Conservation (phyloP, 2,797 vertebrate species). For the Sebastes hopkinsi region DNA sequence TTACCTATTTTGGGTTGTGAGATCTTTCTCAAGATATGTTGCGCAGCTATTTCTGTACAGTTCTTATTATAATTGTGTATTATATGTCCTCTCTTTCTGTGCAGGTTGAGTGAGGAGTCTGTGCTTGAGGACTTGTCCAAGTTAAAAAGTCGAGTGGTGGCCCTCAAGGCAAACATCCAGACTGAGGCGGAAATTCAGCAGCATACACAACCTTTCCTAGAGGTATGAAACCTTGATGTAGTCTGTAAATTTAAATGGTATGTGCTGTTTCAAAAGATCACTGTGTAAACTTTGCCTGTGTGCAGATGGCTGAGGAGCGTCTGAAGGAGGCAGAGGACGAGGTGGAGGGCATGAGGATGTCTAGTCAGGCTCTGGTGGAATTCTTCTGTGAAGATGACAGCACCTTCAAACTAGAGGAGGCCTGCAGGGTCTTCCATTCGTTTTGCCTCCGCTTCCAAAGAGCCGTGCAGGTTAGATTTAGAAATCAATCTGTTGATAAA, state of each 20-base stretch:
- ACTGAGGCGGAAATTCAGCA: conserved; percentile 76
- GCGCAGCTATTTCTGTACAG: background rate
- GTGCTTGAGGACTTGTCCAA: conserved; percentile 83
- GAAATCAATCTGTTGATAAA: background rate
- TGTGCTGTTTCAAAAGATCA: background rate
- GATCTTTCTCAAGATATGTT: background rate
- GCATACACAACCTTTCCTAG: conserved; percentile 80
- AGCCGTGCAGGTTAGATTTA: conserved; percentile 80
- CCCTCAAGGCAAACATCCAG: conserved; percentile 73
- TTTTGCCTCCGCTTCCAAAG: conserved; percentile 85
- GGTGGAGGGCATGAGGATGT: conserved; percentile 81
- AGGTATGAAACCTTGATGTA: conserved; percentile 68
- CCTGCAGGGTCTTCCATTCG: conserved; percentile 81
- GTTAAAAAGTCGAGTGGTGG: conserved; percentile 78
- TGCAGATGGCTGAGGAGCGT: conserved; percentile 80
- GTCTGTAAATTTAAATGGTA: background rate
- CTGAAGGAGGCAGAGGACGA: conserved; percentile 82
- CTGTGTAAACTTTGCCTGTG: background rate
- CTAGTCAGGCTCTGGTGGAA: conserved; percentile 83
- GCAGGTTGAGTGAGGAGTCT: conserved; percentile 84
- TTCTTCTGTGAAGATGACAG: conserved; percentile 88
- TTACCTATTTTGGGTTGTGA: background rate
- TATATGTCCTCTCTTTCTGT: background rate
- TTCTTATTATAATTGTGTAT: background rate
- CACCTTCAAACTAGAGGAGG: conserved; percentile 84